Conservation (phyloP, 2,797 vertebrate species). For the Acropternis orthonyx region DNA sequence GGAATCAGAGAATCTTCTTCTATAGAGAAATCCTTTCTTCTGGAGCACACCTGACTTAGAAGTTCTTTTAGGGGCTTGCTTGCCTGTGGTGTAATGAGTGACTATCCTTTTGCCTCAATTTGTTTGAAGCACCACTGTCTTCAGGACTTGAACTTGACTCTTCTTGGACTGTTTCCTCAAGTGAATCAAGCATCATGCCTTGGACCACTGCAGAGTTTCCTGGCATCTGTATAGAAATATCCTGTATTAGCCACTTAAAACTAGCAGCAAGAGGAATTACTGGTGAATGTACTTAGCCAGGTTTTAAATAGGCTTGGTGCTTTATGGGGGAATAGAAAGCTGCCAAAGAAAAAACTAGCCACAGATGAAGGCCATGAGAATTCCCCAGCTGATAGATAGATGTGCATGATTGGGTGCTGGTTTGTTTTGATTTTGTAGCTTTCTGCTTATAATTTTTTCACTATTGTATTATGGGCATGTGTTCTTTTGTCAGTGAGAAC, state of each 20-base stretch:
- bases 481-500: conserved; percentile 27
- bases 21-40: neutral
- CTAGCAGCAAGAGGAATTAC: neutral
- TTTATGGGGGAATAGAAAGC: neutral
- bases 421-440: conserved; percentile 24
- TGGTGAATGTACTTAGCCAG: neutral
- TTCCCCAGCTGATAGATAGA: neutral
- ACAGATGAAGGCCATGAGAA: neutral
- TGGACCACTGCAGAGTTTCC: neutral
- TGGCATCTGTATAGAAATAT: neutral
- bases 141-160: neutral
- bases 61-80: neutral
- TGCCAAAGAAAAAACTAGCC: neutral
- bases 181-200: neutral
- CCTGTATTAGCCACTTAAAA: neutral
- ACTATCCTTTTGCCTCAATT: neutral
- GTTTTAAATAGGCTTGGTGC: neutral
- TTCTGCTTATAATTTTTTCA: conserved; percentile 17
- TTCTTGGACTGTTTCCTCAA: neutral
- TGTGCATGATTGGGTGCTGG: neutral
- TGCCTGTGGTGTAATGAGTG: neutral
- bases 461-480: neutral
- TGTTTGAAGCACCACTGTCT: neutral
- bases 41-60: neutral
- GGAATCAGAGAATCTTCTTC: neutral